These are phyloP conservation scores for Chloroclystis v-ata DNA, from an alignment of 2,888 invertebrate genomes.

Conservation along the genomic window DNA sequence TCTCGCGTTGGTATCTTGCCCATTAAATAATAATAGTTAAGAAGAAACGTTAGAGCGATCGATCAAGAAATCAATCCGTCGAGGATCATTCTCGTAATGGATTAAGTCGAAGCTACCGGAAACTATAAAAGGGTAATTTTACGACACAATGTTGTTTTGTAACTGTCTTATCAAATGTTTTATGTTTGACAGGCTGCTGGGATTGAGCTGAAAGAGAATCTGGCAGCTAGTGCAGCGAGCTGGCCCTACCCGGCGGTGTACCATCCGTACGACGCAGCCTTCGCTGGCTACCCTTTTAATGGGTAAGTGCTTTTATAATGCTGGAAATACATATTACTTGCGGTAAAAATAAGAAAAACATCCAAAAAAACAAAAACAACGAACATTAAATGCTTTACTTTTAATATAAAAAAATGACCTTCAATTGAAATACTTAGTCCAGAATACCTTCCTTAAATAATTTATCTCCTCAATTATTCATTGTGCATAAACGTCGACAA, in stretches of 20 bases:
- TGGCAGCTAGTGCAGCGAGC: constrained; percentile 88
- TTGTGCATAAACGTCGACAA: too few species aligned
- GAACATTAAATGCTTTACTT: too few species aligned
- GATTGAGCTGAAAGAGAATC: constrained; percentile 92
- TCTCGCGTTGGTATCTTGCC: constrained; percentile 58
- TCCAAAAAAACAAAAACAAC: too few species aligned
- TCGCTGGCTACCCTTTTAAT: constrained; percentile 96
- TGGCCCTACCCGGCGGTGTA: constrained; percentile 96
- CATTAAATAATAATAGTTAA: constrained; percentile 76
- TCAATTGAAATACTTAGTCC: too few species aligned
- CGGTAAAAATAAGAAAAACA: too few species aligned
- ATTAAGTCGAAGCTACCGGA: constrained; percentile 68
- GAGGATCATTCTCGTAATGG: constrained; percentile 63
- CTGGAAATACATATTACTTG: too few species aligned
- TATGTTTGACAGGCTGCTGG: constrained; percentile 83
- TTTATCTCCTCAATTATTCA: too few species aligned
- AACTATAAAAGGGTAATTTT: constrained; percentile 44
- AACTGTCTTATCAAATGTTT: constrained; percentile 13
- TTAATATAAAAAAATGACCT: too few species aligned
- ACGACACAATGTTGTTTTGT: constrained; percentile 11
- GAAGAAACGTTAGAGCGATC: constrained; percentile 59
- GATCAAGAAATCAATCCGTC: constrained; percentile 73
- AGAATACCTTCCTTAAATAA: too few species aligned
- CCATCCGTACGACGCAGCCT: constrained; percentile 95
- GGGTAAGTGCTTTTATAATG: constrained; percentile 90